Conservation (phyloP, 1,140 invertebrate species). For the Eriosoma lanigerum region DNA sequence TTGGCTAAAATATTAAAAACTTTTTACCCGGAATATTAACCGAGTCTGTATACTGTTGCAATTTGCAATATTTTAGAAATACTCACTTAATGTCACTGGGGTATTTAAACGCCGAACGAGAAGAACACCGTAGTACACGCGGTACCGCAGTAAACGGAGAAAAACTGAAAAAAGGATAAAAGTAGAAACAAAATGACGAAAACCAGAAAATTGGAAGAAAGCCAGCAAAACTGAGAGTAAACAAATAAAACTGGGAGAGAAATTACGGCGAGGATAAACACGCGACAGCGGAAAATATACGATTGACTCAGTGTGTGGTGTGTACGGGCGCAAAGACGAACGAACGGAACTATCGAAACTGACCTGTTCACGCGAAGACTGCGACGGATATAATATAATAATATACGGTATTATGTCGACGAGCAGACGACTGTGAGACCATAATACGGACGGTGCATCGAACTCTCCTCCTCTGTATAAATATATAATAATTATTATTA, state of each 20-base stretch:
- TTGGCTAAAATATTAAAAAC: too few relatives aligned
- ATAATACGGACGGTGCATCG: slow-evolving; percentile 26
- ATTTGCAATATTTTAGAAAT: not conserved
- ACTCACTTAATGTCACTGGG: slow-evolving; percentile 29
- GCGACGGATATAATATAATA: slow-evolving; percentile 31
- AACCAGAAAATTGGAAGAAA: too few relatives aligned
- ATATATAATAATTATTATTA: too few relatives aligned
- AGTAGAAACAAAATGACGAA: not conserved
- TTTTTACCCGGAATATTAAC: too few relatives aligned
- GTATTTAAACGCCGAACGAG: not conserved
- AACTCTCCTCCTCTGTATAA: slow-evolving; percentile 18
- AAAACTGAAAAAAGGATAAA: not conserved
- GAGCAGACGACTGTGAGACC: not conserved
- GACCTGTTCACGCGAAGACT: slow-evolving; percentile 43
- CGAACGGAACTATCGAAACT: slow-evolving; percentile 35
- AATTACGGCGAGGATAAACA: not conserved
- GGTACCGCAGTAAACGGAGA: not conserved
- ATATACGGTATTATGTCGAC: not conserved
- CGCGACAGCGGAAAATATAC: not conserved
- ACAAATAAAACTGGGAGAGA: too few relatives aligned
- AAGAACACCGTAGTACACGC: slow-evolving; percentile 36
- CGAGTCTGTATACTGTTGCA: too few relatives aligned
- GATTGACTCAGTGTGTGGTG: not conserved
- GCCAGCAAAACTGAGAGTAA: too few relatives aligned
- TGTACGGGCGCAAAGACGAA: not conserved